phyloP scores from a whole-genome alignment of 92 coral and sea anemone genomes.

The Umimayanthus kanabou region DNA sequence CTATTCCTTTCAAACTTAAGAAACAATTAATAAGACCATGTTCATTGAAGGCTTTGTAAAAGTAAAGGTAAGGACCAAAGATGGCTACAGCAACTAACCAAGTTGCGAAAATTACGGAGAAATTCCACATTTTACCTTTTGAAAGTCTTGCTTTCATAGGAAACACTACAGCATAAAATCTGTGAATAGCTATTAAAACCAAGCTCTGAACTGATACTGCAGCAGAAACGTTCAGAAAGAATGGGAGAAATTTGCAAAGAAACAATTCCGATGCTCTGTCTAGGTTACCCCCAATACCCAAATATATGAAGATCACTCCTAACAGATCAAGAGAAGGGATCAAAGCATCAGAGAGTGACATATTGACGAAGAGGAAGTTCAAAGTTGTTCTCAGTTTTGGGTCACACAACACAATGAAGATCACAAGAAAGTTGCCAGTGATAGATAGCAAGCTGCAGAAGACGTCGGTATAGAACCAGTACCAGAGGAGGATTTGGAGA shows the following conservation, averaged over 20 bases:
- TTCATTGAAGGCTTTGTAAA: constrained; percentile 2
- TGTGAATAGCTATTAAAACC: constrained; percentile 17
- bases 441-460: constrained; percentile 6
- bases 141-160: constrained; percentile 15
- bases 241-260: neutral
- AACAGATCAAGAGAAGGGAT: constrained; percentile 22
- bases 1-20: constrained; percentile 2
- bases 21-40: neutral
- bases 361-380: constrained; percentile 16
- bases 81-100: constrained; percentile 19
- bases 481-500: neutral
- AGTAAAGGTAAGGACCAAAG: constrained; percentile 8
- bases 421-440: constrained; percentile 20
- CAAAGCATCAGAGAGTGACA: constrained; percentile 27
- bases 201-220: constrained; percentile 31
- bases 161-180: constrained; percentile 32
- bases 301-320: neutral
- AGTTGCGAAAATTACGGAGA: neutral
- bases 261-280: neutral
- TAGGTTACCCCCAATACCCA: neutral
- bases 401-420: constrained; percentile 12
- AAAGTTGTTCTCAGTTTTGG: constrained; percentile 13
- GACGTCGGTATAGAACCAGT: constrained; percentile 25
- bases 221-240: constrained; percentile 14
- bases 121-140: neutral